Evolutionary conservation across 2,888 invertebrate species (phyloP), one percentile per base, ranked within the genome.

Genomic region (Drosophila conformis): DNA sequence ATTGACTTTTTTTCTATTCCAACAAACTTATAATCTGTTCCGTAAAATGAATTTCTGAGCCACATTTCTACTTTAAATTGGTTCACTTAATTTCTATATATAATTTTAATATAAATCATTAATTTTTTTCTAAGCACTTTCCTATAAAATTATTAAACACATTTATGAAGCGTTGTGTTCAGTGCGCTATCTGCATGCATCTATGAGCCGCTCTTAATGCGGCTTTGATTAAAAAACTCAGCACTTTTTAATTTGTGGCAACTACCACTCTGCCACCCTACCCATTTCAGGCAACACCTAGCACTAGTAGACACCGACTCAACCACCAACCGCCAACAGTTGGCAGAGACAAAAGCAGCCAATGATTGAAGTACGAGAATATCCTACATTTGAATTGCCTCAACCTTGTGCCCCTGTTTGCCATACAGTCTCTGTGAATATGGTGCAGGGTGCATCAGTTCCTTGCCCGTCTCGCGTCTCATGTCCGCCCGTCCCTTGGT

Each of bases 201-300:
- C 68, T 70, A 61, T 63, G 57, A 66, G 84, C 4, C 33, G 33
- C 63, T 69, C 52, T 73, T 87, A 87, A 87, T 91, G 87, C 87
- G 62, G 89, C 87, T 87, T 91, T 87, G 91, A 87, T 87, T 90
- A 87, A 87, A 87, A 90, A 83, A 77, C 80, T 78, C 90, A 77
- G 87, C 76, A 77, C 69, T 90, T 87, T 87, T 90, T 87, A 87
- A 90, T 87, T 87, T 87, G 90, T 85, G 83, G 86, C 90, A 76
- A 69, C 81, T 64, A 56, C 76, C 52, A 66, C 36, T 38, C n/a
- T 13, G 2, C 21, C 46, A 56, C 48, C 59, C 25, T 62, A 15
- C 42, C 42, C 53, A 60, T 31, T 69, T 56, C 67, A 53, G 52
- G 52, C 48, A 76, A 66, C 79, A 67, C 75, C 82, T 79, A 65